A percentile compares a stretch with the other conserved stretches of the same genome.
These are phyloP conservation scores for Petrocephalus zakoni DNA, from an alignment of 2,113 vertebrate genomes.

Conservation along the genomic window DNA sequence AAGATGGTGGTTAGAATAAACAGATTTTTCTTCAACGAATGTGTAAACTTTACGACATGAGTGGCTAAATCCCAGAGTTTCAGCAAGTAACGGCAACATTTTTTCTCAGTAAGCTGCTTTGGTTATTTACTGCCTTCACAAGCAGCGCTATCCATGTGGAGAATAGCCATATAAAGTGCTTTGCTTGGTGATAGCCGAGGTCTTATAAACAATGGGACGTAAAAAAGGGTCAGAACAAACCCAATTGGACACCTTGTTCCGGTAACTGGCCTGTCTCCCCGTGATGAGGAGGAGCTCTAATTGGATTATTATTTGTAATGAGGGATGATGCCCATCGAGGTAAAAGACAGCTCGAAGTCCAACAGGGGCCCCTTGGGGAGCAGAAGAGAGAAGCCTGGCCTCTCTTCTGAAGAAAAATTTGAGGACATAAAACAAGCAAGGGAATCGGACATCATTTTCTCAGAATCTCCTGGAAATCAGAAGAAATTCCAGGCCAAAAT, in stretches of 20 bases:
- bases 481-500: not conserved
- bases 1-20: not conserved
- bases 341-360: not conserved
- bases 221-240: constrained; percentile 18
- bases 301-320: constrained; percentile 10
- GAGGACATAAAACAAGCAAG: not conserved
- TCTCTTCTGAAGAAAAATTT: not conserved
- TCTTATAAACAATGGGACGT: constrained; percentile 3
- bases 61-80: not conserved
- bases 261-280: not conserved
- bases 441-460: not conserved
- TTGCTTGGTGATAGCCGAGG: not conserved
- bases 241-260: not conserved
- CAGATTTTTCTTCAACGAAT: not conserved
- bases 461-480: not conserved
- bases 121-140: not conserved
- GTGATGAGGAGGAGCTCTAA: not conserved
- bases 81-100: not conserved
- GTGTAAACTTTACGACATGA: not conserved
- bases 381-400: not conserved
- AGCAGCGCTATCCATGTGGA: not conserved
- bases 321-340: not conserved
- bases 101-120: not conserved
- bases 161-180: constrained; percentile 2
- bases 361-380: too few relatives aligned